Evolutionary conservation across 2,113 vertebrate genomes (phyloP), one percentile per base, ranked within the genome.

Genomic region (Pterocles gutturalis): DNA sequence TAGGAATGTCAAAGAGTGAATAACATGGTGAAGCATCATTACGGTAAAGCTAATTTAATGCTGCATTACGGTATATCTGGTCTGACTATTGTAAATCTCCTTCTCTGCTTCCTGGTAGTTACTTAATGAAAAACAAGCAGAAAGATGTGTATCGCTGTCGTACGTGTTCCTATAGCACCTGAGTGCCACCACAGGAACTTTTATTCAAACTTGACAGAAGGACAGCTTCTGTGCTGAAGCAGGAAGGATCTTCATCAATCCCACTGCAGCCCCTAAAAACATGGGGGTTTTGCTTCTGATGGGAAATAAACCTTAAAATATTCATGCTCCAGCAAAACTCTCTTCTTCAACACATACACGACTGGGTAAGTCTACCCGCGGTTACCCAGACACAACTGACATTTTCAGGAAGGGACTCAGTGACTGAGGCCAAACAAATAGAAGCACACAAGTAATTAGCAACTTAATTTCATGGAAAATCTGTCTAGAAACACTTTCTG

Each of bases 391-490:
- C 33, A 31, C 26, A 19, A 76, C 0, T 31, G 71, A 3, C 13
- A 28, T 55, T n/a, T n/a, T 5, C 46, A 34, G 46, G 54, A 41
- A 54, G 54, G 41, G 14, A 12, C 4, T 9, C 45, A 5, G 60
- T 25, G 60, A 41, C 0, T 18, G 72, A 92, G 69, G 58, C 64
- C 82, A 80, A 45, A 31, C 43, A 34, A 41, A 13, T 13, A 26
- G 11, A 53, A 31, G 11, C 5, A 10, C 0, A 8, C 9, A 4
- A 11, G 36, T 3, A 26, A 75, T 29, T 0, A 11, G 51, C 45
- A 45, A 22, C 13, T 62, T 17, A 9, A 54, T 26, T 45, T 34
- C 14, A 10, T 2, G 17, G 34, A 5, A 25, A 14, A 75, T 41
- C 48, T 48, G 3, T 3, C 46, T 7, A 17, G 48, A 36, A 90